These are phyloP conservation scores for Solea senegalensis DNA, from an alignment of 2,113 vertebrate genomes.

Conservation along the genomic window DNA sequence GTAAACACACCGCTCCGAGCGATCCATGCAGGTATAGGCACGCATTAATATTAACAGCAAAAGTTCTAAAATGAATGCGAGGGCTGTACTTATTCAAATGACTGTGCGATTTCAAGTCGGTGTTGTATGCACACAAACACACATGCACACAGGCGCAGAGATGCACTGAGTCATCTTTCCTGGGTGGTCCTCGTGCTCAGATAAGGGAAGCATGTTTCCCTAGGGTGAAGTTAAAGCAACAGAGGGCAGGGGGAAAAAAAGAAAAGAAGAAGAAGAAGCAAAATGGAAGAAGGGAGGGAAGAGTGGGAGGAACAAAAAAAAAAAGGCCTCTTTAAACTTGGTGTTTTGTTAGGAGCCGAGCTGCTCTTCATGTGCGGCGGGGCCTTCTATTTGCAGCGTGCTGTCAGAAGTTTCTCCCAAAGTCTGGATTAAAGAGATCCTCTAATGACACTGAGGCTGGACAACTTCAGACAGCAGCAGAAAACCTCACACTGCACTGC, in stretches of 20 bases:
- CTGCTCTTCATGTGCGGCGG: conserved; percentile 76
- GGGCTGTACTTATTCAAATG: conserved; percentile 58
- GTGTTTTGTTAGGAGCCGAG: conserved; percentile 79
- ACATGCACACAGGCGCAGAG: conserved; percentile 10
- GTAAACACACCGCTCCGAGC: conserved; percentile 66
- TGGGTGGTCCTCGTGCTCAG: conserved; percentile 83
- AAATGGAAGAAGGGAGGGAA: conserved; percentile 59
- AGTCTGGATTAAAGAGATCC: conserved; percentile 82
- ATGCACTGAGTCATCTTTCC: conserved; percentile 74
- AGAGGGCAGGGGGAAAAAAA: conserved; percentile 70
- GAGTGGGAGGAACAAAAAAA: conserved; percentile 53
- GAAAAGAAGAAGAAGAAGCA: conserved; percentile 54
- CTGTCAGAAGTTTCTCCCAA: conserved; percentile 80
- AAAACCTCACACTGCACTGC: conserved; percentile 71
- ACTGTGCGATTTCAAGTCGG: conserved; percentile 39
- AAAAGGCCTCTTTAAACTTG: conserved; percentile 76
- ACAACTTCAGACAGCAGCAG: conserved; percentile 72
- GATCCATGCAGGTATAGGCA: conserved; percentile 73
- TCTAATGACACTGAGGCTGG: conserved; percentile 81
- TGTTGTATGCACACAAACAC: conserved; percentile 24
- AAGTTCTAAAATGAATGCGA: conserved; percentile 69
- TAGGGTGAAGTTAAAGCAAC: conserved; percentile 80
- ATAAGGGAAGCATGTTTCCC: conserved; percentile 82
- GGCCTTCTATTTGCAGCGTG: conserved; percentile 78
- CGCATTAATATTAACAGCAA: conserved; percentile 78